These are phyloP conservation scores for Passerina amoena DNA, from an alignment of 2,113 vertebrate species.

Conservation along the genomic window DNA sequence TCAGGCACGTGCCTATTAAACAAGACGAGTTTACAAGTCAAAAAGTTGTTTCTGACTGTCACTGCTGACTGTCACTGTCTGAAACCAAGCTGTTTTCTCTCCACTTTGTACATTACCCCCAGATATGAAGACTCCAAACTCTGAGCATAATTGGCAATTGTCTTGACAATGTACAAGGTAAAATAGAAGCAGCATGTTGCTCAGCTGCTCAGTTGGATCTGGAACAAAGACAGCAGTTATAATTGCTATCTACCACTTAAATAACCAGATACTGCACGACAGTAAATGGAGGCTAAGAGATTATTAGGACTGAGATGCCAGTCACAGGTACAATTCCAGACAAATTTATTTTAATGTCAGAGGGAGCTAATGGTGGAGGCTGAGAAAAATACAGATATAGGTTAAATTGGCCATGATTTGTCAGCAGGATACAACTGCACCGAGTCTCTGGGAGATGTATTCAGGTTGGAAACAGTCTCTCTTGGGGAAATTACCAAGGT, in stretches of 20 bases:
- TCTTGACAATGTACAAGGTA: conserved; percentile 32
- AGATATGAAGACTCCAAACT: conserved; percentile 21
- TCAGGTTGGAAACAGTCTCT: neutral
- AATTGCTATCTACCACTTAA: conserved; percentile 41
- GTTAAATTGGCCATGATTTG: neutral
- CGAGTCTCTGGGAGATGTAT: neutral
- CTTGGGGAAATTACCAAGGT: neutral
- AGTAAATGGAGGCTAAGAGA: neutral
- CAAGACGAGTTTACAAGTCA: conserved; percentile 13
- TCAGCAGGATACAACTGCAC: neutral
- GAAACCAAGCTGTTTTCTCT: conserved; percentile 38
- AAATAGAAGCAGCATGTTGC: conserved; percentile 40
- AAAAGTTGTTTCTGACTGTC: conserved; percentile 20
- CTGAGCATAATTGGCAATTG: conserved; percentile 23
- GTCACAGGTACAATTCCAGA: neutral
- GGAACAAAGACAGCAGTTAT: conserved; percentile 8
- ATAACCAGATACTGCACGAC: conserved; percentile 8
- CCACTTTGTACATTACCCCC: neutral
- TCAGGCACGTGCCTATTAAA: neutral
- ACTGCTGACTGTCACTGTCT: neutral
- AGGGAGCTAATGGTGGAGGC: neutral
- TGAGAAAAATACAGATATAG: neutral
- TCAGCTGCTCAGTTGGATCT: conserved; percentile 23
- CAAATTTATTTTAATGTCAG: neutral
- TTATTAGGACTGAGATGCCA: neutral